Conservation (phyloP, 2,797 vertebrate genomes). For the Anisognathus igniventris region DNA sequence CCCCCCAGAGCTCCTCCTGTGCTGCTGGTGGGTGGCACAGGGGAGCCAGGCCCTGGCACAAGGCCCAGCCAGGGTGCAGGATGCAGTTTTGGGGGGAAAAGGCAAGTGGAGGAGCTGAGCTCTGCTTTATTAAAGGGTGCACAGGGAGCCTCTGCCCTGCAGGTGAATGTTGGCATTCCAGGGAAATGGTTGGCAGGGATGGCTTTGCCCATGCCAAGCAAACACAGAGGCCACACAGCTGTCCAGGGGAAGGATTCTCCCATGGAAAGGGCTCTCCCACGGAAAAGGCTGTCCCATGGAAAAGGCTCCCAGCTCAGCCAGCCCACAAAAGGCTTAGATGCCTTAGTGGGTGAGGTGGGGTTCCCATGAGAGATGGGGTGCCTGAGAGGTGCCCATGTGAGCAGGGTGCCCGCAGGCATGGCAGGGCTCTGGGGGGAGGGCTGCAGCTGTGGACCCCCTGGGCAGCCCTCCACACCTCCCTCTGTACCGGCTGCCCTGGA, state of each 20-base stretch:
- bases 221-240: neutral
- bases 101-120: neutral
- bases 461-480: neutral
- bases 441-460: neutral
- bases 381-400: rapidly evolving
- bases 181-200: neutral
- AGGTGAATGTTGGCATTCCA: neutral
- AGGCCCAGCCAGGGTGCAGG: neutral
- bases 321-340: rapidly evolving
- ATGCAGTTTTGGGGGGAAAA: rapidly evolving
- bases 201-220: neutral
- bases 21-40: rapidly evolving
- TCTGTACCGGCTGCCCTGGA: neutral
- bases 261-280: neutral
- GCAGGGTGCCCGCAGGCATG: neutral
- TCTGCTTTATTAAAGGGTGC: neutral
- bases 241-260: neutral
- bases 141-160: neutral
- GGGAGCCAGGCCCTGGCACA: neutral
- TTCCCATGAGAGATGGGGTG: rapidly evolving
- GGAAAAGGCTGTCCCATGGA: neutral
- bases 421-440: neutral
- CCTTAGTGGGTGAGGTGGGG: rapidly evolving
- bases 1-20: neutral
- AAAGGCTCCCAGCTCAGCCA: neutral